Percentiles rank a stretch among this genome's conserved stretches.
These are phyloP conservation scores for Gymnocypris eckloni DNA, from an alignment of 2,797 vertebrate genomes.

Conservation along the genomic window DNA sequence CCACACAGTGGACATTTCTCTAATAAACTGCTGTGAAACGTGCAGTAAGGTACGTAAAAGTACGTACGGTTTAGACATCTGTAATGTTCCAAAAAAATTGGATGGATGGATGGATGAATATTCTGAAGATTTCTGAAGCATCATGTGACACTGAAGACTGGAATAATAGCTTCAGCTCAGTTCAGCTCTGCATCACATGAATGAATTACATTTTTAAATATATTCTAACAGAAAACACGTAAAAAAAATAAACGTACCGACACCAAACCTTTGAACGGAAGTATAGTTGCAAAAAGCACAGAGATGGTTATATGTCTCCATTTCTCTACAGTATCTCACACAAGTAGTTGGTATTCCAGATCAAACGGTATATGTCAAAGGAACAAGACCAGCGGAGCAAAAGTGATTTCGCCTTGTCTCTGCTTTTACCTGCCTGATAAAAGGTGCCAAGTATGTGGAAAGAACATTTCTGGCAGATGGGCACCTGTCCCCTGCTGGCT, in stretches of 20 bases:
- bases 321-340: neutral
- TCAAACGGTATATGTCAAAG: constrained; percentile 11
- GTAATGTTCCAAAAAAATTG: neutral
- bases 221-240: neutral
- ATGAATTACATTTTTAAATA: neutral
- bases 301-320: neutral
- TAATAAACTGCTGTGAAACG: no score
- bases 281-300: neutral
- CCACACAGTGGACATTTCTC: no score
- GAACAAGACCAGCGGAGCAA: neutral
- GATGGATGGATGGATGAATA: no score
- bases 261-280: neutral
- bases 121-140: no score
- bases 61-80: neutral
- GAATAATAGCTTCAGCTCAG: neutral
- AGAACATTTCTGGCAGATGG: constrained; percentile 44
- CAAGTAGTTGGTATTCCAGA: constrained; percentile 23
- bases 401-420: neutral
- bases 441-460: constrained; percentile 35
- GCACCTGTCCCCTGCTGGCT: constrained; percentile 52
- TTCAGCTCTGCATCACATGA: neutral
- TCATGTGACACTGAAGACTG: neutral
- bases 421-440: constrained; percentile 9
- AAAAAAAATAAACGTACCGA: no score
- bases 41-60: no score